These are phyloP conservation scores for Grapholita molesta DNA, from an alignment of 1,140 invertebrate species.

Conservation along the genomic window DNA sequence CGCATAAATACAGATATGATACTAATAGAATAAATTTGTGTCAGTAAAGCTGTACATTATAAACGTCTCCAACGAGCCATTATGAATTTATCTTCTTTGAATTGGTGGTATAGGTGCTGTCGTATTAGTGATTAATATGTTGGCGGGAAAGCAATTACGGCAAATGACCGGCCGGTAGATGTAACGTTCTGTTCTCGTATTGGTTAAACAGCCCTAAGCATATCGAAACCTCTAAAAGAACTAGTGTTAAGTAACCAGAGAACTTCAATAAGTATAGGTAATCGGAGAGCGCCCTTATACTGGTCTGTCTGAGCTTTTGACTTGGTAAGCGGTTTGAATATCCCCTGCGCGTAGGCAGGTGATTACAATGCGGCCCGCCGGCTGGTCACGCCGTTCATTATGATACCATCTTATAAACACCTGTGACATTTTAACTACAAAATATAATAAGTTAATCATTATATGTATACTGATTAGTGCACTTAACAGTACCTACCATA, in stretches of 20 bases:
- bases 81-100: slow-evolving; percentile 46
- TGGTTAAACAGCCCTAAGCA: not conserved
- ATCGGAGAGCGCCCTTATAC: not conserved
- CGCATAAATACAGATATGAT: slow-evolving; percentile 8
- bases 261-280: not conserved
- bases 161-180: slow-evolving; percentile 55
- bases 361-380: slow-evolving; percentile 46
- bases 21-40: slow-evolving; percentile 9
- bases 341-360: slow-evolving; percentile 31
- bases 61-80: slow-evolving; percentile 37
- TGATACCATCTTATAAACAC: slow-evolving; percentile 48
- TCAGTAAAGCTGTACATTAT: slow-evolving; percentile 23
- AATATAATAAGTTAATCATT: slow-evolving; percentile 20
- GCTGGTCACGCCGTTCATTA: slow-evolving; percentile 61
- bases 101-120: slow-evolving; percentile 55
- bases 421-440: slow-evolving; percentile 33
- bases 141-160: slow-evolving; percentile 59
- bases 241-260: not conserved
- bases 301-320: not conserved
- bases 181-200: slow-evolving; percentile 32
- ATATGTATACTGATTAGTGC: not conserved
- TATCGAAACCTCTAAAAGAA: not conserved
- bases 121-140: slow-evolving; percentile 69
- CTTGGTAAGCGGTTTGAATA: not conserved
- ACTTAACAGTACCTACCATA: not conserved